phyloP scores from a whole-genome alignment of 2,888 invertebrate species.

The Lepidochrysops patricia region DNA sequence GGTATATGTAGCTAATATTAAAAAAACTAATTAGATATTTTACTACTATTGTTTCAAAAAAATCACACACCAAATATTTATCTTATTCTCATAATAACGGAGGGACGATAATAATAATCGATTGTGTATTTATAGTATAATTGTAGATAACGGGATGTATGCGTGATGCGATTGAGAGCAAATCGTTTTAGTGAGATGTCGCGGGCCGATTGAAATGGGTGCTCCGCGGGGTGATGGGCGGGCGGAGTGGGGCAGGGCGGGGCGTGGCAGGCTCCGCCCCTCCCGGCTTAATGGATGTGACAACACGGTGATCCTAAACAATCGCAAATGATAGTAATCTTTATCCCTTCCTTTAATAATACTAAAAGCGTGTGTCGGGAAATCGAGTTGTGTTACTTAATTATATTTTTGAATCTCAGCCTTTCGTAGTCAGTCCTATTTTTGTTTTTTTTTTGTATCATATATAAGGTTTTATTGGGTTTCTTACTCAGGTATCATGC shows the following conservation, averaged over 20 bases:
- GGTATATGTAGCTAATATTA: not conserved
- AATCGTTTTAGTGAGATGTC: constrained; percentile 60
- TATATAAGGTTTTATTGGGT: too few relatives aligned
- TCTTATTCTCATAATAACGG: not conserved
- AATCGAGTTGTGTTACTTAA: not conserved
- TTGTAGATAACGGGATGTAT: constrained; percentile 37
- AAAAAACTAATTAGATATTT: not conserved
- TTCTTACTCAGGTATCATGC: too few relatives aligned
- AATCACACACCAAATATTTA: not conserved
- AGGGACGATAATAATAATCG: not conserved
- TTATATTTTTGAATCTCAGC: not conserved
- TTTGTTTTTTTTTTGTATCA: too few relatives aligned
- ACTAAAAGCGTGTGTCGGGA: constrained; percentile 14
- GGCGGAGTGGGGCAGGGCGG: constrained; percentile 26
- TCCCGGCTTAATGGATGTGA: constrained; percentile 65
- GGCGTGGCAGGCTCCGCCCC: constrained; percentile 56
- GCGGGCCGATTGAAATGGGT: constrained; percentile 25
- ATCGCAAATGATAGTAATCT: constrained; percentile 54
- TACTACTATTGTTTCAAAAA: not conserved
- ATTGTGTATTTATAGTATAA: constrained; percentile 13
- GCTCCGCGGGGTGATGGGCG: constrained; percentile 25
- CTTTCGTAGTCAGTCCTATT: too few relatives aligned
- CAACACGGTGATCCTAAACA: constrained; percentile 67
- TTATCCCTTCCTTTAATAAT: constrained; percentile 43
- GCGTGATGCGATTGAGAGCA: constrained; percentile 64